A percentile compares a stretch with the other conserved stretches of the same genome.
Evolutionary conservation across 2,113 vertebrate genomes (phyloP).

Genomic region (Motacilla tschutschensis): DNA sequence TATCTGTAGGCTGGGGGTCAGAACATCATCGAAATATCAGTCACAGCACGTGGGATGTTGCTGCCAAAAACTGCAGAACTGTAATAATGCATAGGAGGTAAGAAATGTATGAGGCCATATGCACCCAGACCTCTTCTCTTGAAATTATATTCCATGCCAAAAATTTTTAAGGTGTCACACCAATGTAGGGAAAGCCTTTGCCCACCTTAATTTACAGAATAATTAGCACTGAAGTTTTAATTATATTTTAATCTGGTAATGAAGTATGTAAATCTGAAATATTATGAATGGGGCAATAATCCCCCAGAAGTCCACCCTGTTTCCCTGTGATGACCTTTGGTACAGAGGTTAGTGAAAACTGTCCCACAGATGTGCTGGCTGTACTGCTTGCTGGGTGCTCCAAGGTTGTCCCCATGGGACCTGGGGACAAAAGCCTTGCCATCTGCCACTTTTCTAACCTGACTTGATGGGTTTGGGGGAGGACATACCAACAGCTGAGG

Average conservation of each 20-base stretch:
- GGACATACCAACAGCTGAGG: not conserved
- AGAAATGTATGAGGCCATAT: not conserved
- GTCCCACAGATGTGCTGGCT: not conserved
- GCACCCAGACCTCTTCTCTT: not conserved
- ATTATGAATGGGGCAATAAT: not conserved
- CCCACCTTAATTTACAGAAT: not conserved
- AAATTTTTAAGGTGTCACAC: not conserved
- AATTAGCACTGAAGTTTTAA: not conserved
- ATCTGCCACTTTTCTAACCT: not conserved
- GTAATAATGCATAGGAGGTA: not conserved
- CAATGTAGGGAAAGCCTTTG: not conserved
- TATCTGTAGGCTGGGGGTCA: not conserved
- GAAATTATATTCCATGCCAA: not conserved
- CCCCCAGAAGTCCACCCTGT: not conserved
- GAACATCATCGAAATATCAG: not conserved
- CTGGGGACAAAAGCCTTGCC: not conserved
- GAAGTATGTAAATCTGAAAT: not conserved
- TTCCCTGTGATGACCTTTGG: not conserved
- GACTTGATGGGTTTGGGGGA: not conserved
- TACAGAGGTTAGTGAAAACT: rapidly evolving
- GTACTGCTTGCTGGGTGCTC: rapidly evolving
- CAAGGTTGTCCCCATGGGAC: rapidly evolving
- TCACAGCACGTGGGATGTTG: not conserved
- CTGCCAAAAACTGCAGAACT: not conserved
- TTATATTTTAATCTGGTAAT: not conserved